Base-by-base conservation (phyloP, 1,140 invertebrate genomes). In the Linepithema humile region DNA sequence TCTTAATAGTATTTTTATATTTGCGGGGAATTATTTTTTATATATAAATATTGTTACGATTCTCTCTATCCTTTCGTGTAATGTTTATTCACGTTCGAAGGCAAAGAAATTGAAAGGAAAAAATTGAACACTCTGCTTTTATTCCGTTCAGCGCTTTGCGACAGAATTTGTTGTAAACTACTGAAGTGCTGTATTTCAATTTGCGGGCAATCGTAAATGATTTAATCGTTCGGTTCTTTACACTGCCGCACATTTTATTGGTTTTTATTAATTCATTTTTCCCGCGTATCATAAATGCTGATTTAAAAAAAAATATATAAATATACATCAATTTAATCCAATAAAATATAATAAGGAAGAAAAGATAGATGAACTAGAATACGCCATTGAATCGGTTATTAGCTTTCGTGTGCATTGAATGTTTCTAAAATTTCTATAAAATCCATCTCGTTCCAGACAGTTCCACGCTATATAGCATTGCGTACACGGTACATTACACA, bases 91-190 rank as follows among this genome's bases (percentile, higher is more conserved):
- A 32, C 59, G 50, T 77, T 78, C 57, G 70, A 85, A 26, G 55
- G 26, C 26, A 43, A 74, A 59, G 40, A 84, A 85, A 85, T 84
- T 69, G 62, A 85, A n/a, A n/a, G 83, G 43, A 38, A 67, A 72
- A 35, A 72, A 62, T 32, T 29, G 17, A 40, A 74, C n/a, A 60
- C 23, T 26, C 38, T 32, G 73, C 40, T 77, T 77, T 67, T 67
- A 77, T 77, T 75, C 45, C 1, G 45, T 50, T 29, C 45, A 55
- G 32, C 38, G 57, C n/a, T 45, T 77, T 77, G 15, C 32, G 60
- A 29, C 32, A n/a, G 29, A 50, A 67, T 50, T 50, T 53, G 17
- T 67, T 77, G 67, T 77, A 65, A 77, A 77, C 45, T n/a, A 12
- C 20, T n/a, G n/a, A n/a, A n/a, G 20, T 62, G 62, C 29, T 29